Evolutionary conservation across 2,113 vertebrate genomes (phyloP).

Genomic region (Oreochromis spilurus): DNA sequence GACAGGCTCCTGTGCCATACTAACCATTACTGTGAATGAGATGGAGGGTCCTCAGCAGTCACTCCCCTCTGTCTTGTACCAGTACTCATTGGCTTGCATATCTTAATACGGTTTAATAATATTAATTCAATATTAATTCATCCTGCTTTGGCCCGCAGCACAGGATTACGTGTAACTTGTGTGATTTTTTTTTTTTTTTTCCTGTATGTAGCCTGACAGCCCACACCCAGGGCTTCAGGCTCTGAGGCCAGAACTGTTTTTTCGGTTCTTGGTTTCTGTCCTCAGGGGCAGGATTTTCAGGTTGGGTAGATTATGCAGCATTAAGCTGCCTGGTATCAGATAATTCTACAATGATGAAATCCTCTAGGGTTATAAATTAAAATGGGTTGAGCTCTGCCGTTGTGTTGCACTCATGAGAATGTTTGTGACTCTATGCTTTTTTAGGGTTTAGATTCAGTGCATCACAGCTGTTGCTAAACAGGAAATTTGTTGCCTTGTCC

Average conservation of each 20-base stretch:
- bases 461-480: background rate
- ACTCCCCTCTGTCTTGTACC: background rate
- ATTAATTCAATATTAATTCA: constrained; percentile 22
- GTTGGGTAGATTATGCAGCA: constrained; percentile 59
- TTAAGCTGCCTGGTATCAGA: constrained; percentile 67
- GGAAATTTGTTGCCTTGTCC: background rate
- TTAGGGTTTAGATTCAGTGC: background rate
- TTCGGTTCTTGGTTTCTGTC: constrained; percentile 35
- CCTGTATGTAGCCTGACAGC: background rate
- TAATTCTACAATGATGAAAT: constrained; percentile 61
- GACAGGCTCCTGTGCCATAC: background rate
- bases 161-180: constrained; percentile 32
- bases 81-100: background rate
- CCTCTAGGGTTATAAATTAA: constrained; percentile 53
- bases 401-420: background rate
- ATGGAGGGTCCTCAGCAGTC: background rate
- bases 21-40: constrained; percentile 30
- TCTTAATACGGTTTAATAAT: constrained; percentile 29
- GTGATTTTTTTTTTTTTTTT: background rate
- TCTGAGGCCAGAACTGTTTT: constrained; percentile 35
- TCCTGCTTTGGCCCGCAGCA: background rate
- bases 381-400: background rate
- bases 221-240: background rate
- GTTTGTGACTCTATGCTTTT: background rate
- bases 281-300: constrained; percentile 51